Percentiles rank a stretch among this genome's conserved stretches.
Evolutionary conservation across 2,797 vertebrate species (phyloP).

Genomic region (Heteromormyrus szaboi): DNA sequence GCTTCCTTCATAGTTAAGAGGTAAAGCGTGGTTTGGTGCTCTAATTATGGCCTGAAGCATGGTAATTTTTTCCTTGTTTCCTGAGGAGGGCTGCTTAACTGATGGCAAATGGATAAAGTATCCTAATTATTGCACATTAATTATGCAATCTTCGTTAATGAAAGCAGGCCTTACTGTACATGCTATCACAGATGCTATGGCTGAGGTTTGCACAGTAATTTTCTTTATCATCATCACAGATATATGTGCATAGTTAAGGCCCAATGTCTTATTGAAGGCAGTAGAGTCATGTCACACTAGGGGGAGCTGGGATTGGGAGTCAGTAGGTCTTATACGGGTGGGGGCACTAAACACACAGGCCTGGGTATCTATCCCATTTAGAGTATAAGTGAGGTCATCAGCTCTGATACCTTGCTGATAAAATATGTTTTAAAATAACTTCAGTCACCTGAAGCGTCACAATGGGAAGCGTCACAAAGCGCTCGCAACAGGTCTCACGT

Average conservation of each 20-base stretch:
- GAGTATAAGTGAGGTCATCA: not conserved
- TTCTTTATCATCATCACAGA: not conserved
- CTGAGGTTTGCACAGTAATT: not conserved
- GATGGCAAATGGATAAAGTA: not conserved
- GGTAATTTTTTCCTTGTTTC: not conserved
- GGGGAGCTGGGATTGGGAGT: not conserved
- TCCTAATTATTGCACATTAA: conserved; percentile 1
- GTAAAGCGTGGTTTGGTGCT: not conserved
- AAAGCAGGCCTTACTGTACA: not conserved
- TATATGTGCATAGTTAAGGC: not conserved
- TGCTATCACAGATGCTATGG: not conserved
- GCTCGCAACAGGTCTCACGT: not conserved
- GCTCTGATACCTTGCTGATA: not conserved
- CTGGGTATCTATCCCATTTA: not conserved
- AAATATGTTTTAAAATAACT: not conserved
- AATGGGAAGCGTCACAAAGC: not conserved
- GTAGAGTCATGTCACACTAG: not conserved
- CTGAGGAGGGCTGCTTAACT: not conserved
- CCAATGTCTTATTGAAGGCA: not conserved
- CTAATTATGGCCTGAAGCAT: not conserved
- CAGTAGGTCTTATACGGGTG: not conserved
- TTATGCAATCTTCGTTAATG: not conserved
- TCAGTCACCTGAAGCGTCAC: not conserved
- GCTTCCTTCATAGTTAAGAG: not conserved
- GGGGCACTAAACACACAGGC: not conserved